Percentiles rank a stretch among this genome's conserved stretches.
Conservation (phyloP, 2,113 vertebrate genomes). For the Trichechus manatus region DNA sequence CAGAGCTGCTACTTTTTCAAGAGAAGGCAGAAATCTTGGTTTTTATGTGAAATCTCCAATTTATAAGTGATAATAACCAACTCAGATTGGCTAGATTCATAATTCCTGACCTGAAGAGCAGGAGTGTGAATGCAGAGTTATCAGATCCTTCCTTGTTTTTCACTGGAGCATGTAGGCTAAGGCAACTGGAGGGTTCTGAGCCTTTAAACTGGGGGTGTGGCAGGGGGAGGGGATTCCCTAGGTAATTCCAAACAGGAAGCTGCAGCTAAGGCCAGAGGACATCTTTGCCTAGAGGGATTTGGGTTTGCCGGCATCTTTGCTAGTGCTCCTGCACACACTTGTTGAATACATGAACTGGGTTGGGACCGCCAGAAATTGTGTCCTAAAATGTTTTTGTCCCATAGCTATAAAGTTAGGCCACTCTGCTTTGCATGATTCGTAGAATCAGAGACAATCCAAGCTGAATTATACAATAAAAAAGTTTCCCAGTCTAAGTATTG, state of each 20-base stretch:
- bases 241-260: background rate
- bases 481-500: background rate
- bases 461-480: background rate
- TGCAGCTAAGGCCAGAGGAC: background rate
- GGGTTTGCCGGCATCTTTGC: background rate
- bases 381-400: background rate
- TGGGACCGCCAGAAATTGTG: background rate
- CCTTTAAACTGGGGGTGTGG: background rate
- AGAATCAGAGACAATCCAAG: background rate
- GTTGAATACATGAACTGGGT: background rate
- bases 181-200: background rate
- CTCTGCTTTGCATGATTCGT: background rate
- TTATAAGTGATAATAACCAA: background rate
- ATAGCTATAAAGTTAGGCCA: background rate
- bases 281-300: background rate
- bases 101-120: background rate
- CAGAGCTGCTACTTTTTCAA: background rate
- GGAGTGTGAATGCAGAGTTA: too few relatives aligned
- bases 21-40: slow-evolving; percentile 1
- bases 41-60: slow-evolving; percentile 4
- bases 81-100: background rate
- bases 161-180: background rate
- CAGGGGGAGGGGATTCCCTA: background rate
- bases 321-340: background rate
- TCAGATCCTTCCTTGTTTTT: background rate